Evolutionary conservation across 2,797 vertebrate species (phyloP).

Genomic region (Dipus sagitta): DNA sequence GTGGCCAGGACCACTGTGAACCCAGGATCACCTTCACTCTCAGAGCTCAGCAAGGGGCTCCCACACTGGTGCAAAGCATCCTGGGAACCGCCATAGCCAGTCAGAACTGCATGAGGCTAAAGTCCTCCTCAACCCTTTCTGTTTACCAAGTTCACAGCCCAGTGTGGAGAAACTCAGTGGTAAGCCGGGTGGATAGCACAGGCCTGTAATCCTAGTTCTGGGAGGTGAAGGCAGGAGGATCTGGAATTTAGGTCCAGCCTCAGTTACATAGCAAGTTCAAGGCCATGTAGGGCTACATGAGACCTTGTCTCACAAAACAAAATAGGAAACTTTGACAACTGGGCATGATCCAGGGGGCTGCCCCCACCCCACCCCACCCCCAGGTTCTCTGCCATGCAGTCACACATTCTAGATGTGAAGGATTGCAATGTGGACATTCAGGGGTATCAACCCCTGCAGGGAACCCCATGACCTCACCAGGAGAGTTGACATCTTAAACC

Average conservation of each 20-base stretch:
- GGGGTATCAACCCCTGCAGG: not conserved
- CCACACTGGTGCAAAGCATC: not conserved
- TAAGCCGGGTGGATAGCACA: no score
- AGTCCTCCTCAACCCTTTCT: not conserved
- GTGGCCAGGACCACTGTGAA: not conserved
- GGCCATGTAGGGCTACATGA: not conserved
- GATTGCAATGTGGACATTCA: not conserved
- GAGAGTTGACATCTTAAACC: not conserved
- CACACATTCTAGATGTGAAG: not conserved
- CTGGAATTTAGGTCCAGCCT: no score
- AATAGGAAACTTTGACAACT: no score
- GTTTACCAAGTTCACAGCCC: not conserved
- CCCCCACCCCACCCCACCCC: not conserved
- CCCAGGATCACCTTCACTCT: accelerated
- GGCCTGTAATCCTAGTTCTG: not conserved
- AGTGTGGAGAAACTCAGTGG: not conserved
- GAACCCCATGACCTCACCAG: not conserved
- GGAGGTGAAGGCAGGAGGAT: no score
- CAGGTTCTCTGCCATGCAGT: not conserved
- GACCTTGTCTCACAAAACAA: not conserved
- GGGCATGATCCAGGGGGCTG: not conserved
- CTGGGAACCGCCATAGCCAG: not conserved
- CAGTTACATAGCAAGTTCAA: no score
- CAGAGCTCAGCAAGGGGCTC: not conserved
- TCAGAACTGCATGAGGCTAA: not conserved